These are phyloP conservation scores for Poeciliopsis occidentalis DNA, from an alignment of 2,113 vertebrate species.

Conservation along the genomic window DNA sequence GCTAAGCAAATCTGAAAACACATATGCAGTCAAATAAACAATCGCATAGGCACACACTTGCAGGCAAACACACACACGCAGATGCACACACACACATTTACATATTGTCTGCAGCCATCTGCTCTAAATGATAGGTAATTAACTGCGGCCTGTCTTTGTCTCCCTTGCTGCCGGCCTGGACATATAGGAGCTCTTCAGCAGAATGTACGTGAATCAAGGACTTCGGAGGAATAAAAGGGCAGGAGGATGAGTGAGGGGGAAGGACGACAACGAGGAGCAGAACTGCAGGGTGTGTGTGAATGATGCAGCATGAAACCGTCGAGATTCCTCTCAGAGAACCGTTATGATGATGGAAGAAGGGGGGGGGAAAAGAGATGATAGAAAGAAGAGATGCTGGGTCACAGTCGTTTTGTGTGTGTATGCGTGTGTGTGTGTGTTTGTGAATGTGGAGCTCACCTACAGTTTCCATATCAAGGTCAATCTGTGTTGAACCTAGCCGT, in stretches of 20 bases:
- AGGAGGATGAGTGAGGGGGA: slow-evolving; percentile 42
- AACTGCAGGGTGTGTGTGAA: slow-evolving; percentile 62
- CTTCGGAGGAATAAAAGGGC: slow-evolving; percentile 64
- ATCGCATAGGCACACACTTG: slow-evolving; percentile 13
- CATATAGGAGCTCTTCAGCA: slow-evolving; percentile 90
- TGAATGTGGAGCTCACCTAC: slow-evolving; percentile 57
- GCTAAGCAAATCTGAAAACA: slow-evolving; percentile 14
- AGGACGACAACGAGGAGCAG: slow-evolving; percentile 26
- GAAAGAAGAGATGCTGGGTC: slow-evolving; percentile 73
- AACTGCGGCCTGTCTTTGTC: slow-evolving; percentile 95
- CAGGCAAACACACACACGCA: slow-evolving; percentile 28
- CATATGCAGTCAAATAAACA: slow-evolving; percentile 30
- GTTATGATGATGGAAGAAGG: slow-evolving; percentile 68
- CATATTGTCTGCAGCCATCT: slow-evolving; percentile 98
- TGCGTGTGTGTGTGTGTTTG: slow-evolving; percentile 34
- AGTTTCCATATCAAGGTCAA: slow-evolving; percentile 72
- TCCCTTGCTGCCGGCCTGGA: slow-evolving; percentile 90
- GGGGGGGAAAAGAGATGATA: slow-evolving; percentile 58
- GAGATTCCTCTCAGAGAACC: slow-evolving; percentile 62
- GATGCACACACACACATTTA: slow-evolving; percentile 82
- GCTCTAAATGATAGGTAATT: slow-evolving; percentile 99
- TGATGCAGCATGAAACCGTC: slow-evolving; percentile 74
- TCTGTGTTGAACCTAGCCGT: slow-evolving; percentile 41
- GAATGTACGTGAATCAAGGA: slow-evolving; percentile 74
- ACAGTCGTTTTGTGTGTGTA: slow-evolving; percentile 25